Conservation (phyloP, 2,797 vertebrate genomes). For the Etheostoma perlongum region DNA sequence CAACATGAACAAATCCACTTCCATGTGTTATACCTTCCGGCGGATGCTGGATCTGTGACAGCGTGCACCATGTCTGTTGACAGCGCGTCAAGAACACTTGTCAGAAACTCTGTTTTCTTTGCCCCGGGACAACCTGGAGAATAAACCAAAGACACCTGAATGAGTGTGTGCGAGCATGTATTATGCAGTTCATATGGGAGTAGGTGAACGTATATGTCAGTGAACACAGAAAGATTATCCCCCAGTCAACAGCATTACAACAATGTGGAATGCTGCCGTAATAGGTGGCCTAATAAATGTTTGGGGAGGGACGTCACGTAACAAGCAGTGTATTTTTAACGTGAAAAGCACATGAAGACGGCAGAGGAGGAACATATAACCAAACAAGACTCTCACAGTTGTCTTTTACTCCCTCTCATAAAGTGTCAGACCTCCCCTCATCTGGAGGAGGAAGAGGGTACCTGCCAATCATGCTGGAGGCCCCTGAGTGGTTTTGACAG, state of each 20-base stretch:
- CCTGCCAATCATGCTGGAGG: conserved; percentile 76
- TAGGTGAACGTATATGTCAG: conserved; percentile 20
- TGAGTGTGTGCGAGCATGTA: conserved; percentile 42
- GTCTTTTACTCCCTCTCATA: conserved; percentile 72
- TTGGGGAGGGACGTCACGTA: conserved; percentile 66
- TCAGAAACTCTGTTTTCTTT: conserved; percentile 97
- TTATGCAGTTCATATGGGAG: conserved; percentile 35
- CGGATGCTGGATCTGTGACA: conserved; percentile 92
- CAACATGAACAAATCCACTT: conserved; percentile 38
- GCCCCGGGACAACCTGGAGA: conserved; percentile 93
- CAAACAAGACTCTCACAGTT: conserved; percentile 57
- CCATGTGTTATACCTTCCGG: conserved; percentile 86
- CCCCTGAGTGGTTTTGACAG: conserved; percentile 63
- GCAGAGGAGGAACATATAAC: conserved; percentile 60
- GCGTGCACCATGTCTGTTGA: conserved; percentile 98
- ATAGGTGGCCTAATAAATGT: conserved; percentile 80
- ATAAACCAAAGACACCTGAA: conserved; percentile 54
- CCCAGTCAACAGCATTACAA: conserved; percentile 30
- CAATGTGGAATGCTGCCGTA: conserved; percentile 38
- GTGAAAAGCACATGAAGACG: conserved; percentile 59
- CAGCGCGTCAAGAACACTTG: conserved; percentile 94
- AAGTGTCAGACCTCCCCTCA: conserved; percentile 70
- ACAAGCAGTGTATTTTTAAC: conserved; percentile 65
- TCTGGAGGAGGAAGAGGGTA: conserved; percentile 69
- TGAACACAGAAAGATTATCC: conserved; percentile 34